Evolutionary conservation across 30 jellyfish, hydroid and myxozoan genomes (phyloP).

Genomic region (Chironex yamaguchii): DNA sequence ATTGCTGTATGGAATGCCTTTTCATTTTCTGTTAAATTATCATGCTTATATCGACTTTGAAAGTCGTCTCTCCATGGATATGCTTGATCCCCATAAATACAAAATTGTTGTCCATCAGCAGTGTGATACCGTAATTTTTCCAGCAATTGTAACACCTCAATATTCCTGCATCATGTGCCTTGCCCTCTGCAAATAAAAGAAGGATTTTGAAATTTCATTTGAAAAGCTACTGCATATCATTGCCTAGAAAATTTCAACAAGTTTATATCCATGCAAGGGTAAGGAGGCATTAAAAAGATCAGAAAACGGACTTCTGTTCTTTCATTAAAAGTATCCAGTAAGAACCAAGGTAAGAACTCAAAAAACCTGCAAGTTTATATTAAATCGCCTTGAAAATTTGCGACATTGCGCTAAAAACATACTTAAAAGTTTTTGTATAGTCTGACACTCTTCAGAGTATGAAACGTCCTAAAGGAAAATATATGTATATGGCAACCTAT

Average conservation of each 20-base stretch:
- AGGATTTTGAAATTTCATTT: neutral
- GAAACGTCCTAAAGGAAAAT: too few species aligned
- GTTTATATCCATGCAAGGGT: too few species aligned
- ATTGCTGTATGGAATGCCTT: slow-evolving; percentile 45
- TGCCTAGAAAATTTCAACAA: neutral
- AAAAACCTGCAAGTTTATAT: too few species aligned
- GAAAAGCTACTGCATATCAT: neutral
- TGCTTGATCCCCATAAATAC: slow-evolving; percentile 73
- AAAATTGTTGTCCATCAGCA: slow-evolving; percentile 56
- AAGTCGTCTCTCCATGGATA: slow-evolving; percentile 57
- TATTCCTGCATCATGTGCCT: slow-evolving; percentile 66
- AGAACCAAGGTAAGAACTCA: too few species aligned
- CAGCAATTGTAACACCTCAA: slow-evolving; percentile 23
- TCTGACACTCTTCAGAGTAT: too few species aligned
- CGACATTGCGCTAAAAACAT: too few species aligned
- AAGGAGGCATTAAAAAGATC: neutral
- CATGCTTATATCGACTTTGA: slow-evolving; percentile 54
- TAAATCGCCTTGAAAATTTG: too few species aligned
- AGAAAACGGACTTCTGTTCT: neutral
- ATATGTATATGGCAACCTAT: too few species aligned
- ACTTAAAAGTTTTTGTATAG: too few species aligned
- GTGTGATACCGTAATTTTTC: slow-evolving; percentile 34
- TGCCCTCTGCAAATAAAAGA: slow-evolving; percentile 33
- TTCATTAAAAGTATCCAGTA: too few species aligned
- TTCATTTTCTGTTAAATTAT: slow-evolving; percentile 48